These are phyloP conservation scores for Petrocephalus microphthalmus DNA, from an alignment of 2,113 vertebrate genomes.

Conservation along the genomic window DNA sequence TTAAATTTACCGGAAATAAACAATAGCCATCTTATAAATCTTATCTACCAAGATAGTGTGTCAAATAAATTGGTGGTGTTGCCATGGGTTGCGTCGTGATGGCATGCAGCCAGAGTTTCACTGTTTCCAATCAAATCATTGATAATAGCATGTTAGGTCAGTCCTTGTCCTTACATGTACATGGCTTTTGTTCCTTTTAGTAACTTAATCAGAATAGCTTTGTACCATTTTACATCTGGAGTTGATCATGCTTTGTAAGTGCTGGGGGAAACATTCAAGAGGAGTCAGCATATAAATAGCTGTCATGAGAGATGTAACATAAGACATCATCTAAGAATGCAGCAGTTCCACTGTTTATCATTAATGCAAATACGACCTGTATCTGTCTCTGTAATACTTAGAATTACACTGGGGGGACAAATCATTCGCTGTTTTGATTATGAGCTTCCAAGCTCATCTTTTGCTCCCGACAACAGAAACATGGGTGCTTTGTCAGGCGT, in stretches of 20 bases:
- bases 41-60: neutral
- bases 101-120: neutral
- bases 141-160: neutral
- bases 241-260: neutral
- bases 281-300: neutral
- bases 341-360: neutral
- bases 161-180: neutral
- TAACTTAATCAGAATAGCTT: neutral
- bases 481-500: neutral
- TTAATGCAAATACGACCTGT: neutral
- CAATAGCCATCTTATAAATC: neutral
- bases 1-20: neutral
- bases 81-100: neutral
- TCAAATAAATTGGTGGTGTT: neutral
- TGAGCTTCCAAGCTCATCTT: neutral
- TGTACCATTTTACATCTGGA: neutral
- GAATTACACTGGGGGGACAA: neutral
- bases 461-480: neutral
- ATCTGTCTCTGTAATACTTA: neutral
- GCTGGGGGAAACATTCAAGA: neutral
- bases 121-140: neutral
- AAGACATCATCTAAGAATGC: neutral
- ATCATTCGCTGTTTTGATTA: neutral
- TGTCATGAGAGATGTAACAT: neutral
- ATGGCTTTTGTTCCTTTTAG: neutral